Percentiles rank a stretch among this genome's conserved stretches.
These are phyloP conservation scores for Lasiurus cinereus DNA, from an alignment of 2,113 vertebrate genomes.

Conservation along the genomic window DNA sequence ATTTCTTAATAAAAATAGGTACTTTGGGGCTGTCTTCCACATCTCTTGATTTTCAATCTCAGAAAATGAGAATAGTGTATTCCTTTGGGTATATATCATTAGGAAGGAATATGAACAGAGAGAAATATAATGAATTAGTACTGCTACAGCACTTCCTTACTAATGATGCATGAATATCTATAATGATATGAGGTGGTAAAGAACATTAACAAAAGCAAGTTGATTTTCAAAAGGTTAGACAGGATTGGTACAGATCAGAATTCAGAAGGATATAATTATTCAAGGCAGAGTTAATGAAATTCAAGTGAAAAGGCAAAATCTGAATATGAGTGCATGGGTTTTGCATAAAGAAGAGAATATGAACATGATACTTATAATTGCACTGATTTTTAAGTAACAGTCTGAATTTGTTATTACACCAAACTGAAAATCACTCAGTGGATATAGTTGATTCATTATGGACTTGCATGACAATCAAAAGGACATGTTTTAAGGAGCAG, in stretches of 20 bases:
- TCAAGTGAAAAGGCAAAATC: conserved; percentile 69
- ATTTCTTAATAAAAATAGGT: conserved; percentile 39
- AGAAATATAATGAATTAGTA: conserved; percentile 54
- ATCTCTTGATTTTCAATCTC: conserved; percentile 3
- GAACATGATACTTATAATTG: conserved; percentile 57
- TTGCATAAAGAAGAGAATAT: conserved; percentile 57
- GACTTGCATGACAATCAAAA: neutral
- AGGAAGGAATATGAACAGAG: conserved; percentile 50
- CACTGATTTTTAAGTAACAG: conserved; percentile 68
- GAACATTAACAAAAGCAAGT: conserved; percentile 61
- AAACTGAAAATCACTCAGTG: conserved; percentile 38
- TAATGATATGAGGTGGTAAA: conserved; percentile 66
- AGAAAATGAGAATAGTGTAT: conserved; percentile 25
- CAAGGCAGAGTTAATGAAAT: conserved; percentile 71
- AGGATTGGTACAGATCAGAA: conserved; percentile 62
- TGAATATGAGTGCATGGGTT: conserved; percentile 61
- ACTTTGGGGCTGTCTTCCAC: neutral
- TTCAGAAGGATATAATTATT: conserved; percentile 60
- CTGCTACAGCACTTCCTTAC: neutral
- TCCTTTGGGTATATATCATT: conserved; percentile 20
- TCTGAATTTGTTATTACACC: conserved; percentile 64
- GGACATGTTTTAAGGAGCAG: neutral
- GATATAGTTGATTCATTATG: conserved; percentile 47
- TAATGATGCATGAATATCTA: conserved; percentile 34
- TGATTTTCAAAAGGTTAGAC: conserved; percentile 70